These are phyloP conservation scores for Agapornis canus DNA, from an alignment of 2,797 vertebrate species.

Conservation along the genomic window DNA sequence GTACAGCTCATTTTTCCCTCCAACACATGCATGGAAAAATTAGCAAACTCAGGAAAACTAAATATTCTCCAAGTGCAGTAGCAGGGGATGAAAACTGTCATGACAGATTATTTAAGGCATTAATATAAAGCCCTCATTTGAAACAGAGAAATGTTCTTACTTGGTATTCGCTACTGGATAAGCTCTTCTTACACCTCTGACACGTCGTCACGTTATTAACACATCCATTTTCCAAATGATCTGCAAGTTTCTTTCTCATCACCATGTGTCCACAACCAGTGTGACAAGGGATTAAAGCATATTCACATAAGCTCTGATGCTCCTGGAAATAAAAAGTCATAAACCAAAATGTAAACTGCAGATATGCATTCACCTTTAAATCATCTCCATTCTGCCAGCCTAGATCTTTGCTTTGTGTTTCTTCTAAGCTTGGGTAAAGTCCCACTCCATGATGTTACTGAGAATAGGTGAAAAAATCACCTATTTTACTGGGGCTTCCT, in stretches of 20 bases:
- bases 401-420: background rate
- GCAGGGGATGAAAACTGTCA: background rate
- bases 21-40: background rate
- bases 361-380: background rate
- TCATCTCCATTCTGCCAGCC: background rate
- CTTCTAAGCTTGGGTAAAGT: background rate
- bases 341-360: background rate
- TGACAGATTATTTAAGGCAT: background rate
- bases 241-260: constrained; percentile 74
- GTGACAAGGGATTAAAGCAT: constrained; percentile 76
- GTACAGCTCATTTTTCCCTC: background rate
- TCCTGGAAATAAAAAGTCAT: constrained; percentile 63
- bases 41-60: background rate
- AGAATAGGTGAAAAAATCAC: background rate
- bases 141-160: constrained; percentile 44
- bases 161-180: constrained; percentile 59
- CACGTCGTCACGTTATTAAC: constrained; percentile 68
- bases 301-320: constrained; percentile 79
- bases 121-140: background rate
- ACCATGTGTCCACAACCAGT: constrained; percentile 77
- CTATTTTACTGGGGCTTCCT: background rate
- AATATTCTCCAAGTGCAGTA: background rate
- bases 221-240: constrained; percentile 78
- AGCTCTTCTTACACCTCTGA: constrained; percentile 50
- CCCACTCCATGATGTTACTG: background rate